These are phyloP conservation scores for Myiozetetes cayanensis DNA, from an alignment of 2,113 vertebrate genomes.

Conservation along the genomic window DNA sequence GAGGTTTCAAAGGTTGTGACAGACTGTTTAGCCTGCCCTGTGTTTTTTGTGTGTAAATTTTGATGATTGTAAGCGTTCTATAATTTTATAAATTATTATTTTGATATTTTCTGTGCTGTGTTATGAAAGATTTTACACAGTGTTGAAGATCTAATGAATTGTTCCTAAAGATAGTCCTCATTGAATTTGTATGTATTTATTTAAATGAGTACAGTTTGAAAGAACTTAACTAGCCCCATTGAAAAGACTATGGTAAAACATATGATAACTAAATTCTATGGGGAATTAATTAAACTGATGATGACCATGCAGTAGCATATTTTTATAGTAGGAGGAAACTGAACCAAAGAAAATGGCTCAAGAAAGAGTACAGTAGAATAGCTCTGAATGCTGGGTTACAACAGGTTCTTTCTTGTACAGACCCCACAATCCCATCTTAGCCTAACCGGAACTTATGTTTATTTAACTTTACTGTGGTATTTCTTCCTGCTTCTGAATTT, in stretches of 20 bases:
- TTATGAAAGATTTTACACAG: background rate
- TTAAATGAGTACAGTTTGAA: background rate
- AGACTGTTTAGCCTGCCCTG: background rate
- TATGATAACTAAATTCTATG: background rate
- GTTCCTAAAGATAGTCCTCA: background rate
- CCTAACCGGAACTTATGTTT: background rate
- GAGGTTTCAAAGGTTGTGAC: background rate
- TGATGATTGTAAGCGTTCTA: background rate
- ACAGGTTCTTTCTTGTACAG: background rate
- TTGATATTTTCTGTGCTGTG: background rate
- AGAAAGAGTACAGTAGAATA: background rate
- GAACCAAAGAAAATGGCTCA: background rate
- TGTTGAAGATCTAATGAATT: background rate
- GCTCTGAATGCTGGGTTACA: background rate
- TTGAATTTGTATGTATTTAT: background rate
- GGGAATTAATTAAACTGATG: background rate
- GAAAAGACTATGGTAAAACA: background rate
- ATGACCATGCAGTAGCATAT: background rate
- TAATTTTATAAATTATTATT: background rate
- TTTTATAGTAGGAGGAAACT: background rate
- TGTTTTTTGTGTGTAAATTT: slow-evolving; percentile 5
- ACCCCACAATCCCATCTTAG: background rate
- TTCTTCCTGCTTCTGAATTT: slow-evolving; percentile 36
- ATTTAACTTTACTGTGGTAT: slow-evolving; percentile 6
- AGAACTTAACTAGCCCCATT: background rate